A percentile compares a stretch with the other conserved stretches of the same genome.
phyloP scores from a whole-genome alignment of 1,140 invertebrate genomes.

The Phymastichus coffea region DNA sequence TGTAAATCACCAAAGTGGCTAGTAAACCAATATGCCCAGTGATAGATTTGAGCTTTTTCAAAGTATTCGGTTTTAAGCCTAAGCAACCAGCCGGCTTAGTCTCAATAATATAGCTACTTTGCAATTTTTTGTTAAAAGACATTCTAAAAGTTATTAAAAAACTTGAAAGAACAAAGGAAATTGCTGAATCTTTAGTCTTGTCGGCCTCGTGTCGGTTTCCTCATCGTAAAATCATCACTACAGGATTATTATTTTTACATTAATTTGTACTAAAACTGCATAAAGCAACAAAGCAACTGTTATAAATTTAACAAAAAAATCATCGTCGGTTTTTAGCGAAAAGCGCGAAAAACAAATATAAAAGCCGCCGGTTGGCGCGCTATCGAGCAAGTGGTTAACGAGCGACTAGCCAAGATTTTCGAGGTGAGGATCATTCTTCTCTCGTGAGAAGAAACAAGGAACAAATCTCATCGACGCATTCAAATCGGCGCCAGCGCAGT shows the following conservation, averaged over 20 bases:
- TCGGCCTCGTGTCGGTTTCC: not conserved
- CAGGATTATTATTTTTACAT: too few species aligned
- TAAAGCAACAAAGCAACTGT: too few species aligned
- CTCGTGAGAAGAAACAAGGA: too few species aligned
- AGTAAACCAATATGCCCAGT: slow-evolving; percentile 70
- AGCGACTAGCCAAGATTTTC: slow-evolving; percentile 20
- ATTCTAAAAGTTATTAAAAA: slow-evolving; percentile 7
- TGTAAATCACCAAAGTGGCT: slow-evolving; percentile 71
- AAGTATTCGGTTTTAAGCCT: slow-evolving; percentile 20
- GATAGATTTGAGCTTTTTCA: slow-evolving; percentile 59
- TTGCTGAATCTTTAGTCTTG: not conserved
- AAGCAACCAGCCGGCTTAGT: too few species aligned
- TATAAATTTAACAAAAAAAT: too few species aligned
- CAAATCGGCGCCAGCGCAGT: slow-evolving; percentile 27
- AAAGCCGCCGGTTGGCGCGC: too few species aligned
- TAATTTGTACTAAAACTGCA: too few species aligned
- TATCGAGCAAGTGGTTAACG: slow-evolving; percentile 26
- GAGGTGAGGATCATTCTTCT: slow-evolving; percentile 3
- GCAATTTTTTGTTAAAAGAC: slow-evolving; percentile 18
- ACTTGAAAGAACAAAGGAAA: not conserved
- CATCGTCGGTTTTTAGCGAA: too few species aligned
- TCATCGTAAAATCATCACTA: not conserved
- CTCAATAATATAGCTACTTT: too few species aligned
- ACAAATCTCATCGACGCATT: not conserved
- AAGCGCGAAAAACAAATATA: too few species aligned